Conservation (phyloP, 2,113 vertebrate species). For the Vombatus ursinus region DNA sequence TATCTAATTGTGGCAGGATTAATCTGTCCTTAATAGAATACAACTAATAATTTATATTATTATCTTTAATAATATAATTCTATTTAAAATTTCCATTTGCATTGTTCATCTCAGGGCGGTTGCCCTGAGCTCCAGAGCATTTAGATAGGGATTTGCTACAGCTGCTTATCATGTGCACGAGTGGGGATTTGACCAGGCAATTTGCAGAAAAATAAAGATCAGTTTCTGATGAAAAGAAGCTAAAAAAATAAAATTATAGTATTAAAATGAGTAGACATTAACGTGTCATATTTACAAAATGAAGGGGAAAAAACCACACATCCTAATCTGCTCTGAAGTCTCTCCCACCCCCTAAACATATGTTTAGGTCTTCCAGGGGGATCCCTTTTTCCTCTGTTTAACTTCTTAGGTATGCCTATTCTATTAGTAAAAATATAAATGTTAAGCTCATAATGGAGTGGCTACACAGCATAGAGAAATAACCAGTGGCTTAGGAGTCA, state of each 20-base stretch:
- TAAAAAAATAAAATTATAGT: conserved; percentile 67
- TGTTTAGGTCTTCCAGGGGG: conserved; percentile 54
- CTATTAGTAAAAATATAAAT: conserved; percentile 71
- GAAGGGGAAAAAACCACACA: conserved; percentile 67
- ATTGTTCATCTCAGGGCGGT: conserved; percentile 77
- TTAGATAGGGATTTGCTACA: conserved; percentile 72
- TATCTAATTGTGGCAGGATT: conserved; percentile 81
- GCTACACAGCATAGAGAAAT: neutral
- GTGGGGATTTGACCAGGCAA: conserved; percentile 75
- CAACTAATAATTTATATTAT: conserved; percentile 85
- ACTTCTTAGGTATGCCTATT: conserved; percentile 65
- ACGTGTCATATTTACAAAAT: conserved; percentile 75
- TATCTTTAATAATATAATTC: conserved; percentile 84
- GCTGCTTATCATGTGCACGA: conserved; percentile 74
- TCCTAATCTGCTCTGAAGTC: conserved; percentile 70
- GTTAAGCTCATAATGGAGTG: conserved; percentile 67
- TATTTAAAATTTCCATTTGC: conserved; percentile 78
- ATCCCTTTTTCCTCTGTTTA: conserved; percentile 71
- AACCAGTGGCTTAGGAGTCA: neutral
- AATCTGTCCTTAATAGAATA: conserved; percentile 81
- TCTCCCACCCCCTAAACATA: conserved; percentile 64
- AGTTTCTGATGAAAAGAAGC: conserved; percentile 77
- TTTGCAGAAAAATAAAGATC: conserved; percentile 80
- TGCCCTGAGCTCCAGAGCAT: conserved; percentile 68
- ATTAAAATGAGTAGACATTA: conserved; percentile 77